phyloP scores from a whole-genome alignment of 2,888 invertebrate genomes.

The Germaria angustata region DNA sequence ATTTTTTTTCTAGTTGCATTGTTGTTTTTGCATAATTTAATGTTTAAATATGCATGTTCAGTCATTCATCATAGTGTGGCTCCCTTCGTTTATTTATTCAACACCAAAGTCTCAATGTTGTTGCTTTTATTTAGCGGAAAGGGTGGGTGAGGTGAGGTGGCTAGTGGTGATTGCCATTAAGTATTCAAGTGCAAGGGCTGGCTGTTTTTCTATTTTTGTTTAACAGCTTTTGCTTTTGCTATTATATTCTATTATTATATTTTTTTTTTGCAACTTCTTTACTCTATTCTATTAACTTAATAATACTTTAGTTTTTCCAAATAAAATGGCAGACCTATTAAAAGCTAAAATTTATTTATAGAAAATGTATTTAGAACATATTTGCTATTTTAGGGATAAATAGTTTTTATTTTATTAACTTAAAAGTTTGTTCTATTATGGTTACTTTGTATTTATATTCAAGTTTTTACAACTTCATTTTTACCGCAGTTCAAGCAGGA shows the following conservation, averaged over 20 bases:
- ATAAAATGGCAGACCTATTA: constrained; percentile 22
- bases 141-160: not conserved
- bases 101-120: not conserved
- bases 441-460: too few relatives aligned
- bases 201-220: not conserved
- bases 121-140: not conserved
- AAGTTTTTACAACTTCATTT: too few relatives aligned
- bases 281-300: not conserved
- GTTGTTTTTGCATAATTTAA: constrained; percentile 52
- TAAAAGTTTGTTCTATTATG: too few relatives aligned
- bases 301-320: constrained; percentile 30
- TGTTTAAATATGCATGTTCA: constrained; percentile 53
- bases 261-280: constrained; percentile 20
- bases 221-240: constrained; percentile 12
- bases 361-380: constrained; percentile 18
- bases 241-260: constrained; percentile 20
- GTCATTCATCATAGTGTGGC: constrained; percentile 18
- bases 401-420: too few relatives aligned
- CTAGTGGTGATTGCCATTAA: constrained; percentile 24
- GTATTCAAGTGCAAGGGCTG: constrained; percentile 53
- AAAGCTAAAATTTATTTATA: not conserved
- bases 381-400: constrained; percentile 7
- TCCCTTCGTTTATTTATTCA: constrained; percentile 12
- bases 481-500: too few relatives aligned
- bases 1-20: constrained; percentile 19